A percentile compares a stretch with the other conserved stretches of the same genome.
These are phyloP conservation scores for Erebia epiphron DNA, from an alignment of 2,888 invertebrate genomes.

Conservation along the genomic window DNA sequence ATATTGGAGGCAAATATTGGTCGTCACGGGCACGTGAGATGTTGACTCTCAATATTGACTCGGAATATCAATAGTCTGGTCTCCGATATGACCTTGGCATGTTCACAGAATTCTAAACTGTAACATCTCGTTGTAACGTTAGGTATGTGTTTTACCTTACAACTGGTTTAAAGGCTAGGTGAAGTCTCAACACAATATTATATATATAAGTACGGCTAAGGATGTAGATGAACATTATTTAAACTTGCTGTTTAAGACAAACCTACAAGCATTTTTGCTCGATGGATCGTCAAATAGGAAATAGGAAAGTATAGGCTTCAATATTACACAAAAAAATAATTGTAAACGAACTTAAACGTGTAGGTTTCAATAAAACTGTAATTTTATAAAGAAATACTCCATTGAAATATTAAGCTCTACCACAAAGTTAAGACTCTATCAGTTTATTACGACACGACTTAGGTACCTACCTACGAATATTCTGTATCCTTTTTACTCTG, in stretches of 20 bases:
- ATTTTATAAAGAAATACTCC: too few species aligned
- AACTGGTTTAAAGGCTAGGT: background rate
- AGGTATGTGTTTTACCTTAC: background rate
- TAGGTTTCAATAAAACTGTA: too few species aligned
- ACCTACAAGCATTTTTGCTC: background rate
- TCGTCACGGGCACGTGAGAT: constrained; percentile 75
- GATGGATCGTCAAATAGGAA: too few species aligned
- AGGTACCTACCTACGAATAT: too few species aligned
- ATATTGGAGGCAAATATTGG: constrained; percentile 78
- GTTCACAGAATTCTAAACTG: constrained; percentile 32
- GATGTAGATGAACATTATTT: background rate
- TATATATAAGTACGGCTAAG: background rate
- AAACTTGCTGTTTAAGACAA: background rate
- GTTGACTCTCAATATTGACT: constrained; percentile 77
- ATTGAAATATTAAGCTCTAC: too few species aligned
- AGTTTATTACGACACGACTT: too few species aligned
- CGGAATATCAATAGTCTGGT: constrained; percentile 70
- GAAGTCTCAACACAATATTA: background rate
- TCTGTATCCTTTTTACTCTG: too few species aligned
- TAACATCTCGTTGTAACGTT: constrained; percentile 21
- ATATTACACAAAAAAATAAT: too few species aligned
- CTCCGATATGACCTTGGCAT: constrained; percentile 66
- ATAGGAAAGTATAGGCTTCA: too few species aligned
- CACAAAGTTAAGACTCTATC: too few species aligned
- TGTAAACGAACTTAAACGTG: too few species aligned